Conservation (phyloP, 2,888 invertebrate genomes). For the Notodonta dromedarius region DNA sequence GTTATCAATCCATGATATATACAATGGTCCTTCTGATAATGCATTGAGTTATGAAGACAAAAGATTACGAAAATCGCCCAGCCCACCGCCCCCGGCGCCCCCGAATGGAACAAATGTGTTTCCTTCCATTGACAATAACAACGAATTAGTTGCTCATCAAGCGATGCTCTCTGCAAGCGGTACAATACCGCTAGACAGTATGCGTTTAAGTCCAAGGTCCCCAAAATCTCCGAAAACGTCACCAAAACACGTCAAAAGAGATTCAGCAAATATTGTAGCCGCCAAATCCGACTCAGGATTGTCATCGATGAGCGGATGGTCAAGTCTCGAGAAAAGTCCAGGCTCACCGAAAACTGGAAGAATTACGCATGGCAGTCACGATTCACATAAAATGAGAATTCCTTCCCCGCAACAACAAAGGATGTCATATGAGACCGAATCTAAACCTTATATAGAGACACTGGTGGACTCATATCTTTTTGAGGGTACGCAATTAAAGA, state of each 20-base stretch:
- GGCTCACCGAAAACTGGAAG: constrained; percentile 88
- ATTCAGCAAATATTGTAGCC: constrained; percentile 85
- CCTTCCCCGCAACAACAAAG: constrained; percentile 73
- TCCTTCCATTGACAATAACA: constrained; percentile 71
- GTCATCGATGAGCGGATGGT: constrained; percentile 95
- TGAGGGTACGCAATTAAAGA: constrained; percentile 63
- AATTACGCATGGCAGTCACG: constrained; percentile 66
- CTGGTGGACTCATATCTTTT: constrained; percentile 81
- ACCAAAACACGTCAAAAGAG: constrained; percentile 87
- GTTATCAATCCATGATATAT: constrained; percentile 85
- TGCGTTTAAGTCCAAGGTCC: constrained; percentile 87
- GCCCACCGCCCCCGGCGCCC: constrained; percentile 93
- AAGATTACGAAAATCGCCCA: constrained; percentile 83
- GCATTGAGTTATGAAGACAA: constrained; percentile 80
- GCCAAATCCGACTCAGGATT: constrained; percentile 94
- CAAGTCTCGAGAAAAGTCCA: constrained; percentile 93
- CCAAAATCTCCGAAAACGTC: constrained; percentile 90
- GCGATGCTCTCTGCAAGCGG: constrained; percentile 64
- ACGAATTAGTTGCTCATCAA: constrained; percentile 56
- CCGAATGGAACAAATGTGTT: constrained; percentile 85
- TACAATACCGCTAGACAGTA: constrained; percentile 67
- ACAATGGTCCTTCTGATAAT: constrained; percentile 82
- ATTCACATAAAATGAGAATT: constrained; percentile 71
- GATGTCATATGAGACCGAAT: constrained; percentile 67
- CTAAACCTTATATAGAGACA: constrained; percentile 82